phyloP scores from a whole-genome alignment of 2,888 invertebrate species.

The Leptinotarsa haldemani region DNA sequence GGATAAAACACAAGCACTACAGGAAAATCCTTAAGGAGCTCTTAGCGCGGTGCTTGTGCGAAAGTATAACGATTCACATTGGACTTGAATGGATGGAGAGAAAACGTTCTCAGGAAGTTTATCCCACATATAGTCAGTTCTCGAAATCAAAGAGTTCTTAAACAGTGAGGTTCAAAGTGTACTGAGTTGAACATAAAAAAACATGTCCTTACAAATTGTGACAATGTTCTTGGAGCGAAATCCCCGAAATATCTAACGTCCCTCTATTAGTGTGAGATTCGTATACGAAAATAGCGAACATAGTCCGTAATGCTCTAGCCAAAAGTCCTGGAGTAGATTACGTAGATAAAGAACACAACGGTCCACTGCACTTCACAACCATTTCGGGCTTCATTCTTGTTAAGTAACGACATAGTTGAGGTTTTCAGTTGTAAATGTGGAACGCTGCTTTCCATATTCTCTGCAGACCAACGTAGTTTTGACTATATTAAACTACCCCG shows the following conservation, averaged over 20 bases:
- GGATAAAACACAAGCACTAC: no score
- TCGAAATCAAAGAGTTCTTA: no score
- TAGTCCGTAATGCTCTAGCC: slow-evolving; percentile 38
- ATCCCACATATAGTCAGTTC: no score
- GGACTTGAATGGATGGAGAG: no score
- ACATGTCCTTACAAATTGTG: background rate
- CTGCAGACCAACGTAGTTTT: slow-evolving; percentile 34
- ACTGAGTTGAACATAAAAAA: background rate
- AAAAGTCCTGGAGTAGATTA: slow-evolving; percentile 57
- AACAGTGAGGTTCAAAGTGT: no score
- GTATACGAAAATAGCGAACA: slow-evolving; percentile 37
- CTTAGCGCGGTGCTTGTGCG: no score
- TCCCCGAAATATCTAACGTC: background rate
- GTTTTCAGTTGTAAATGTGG: slow-evolving; percentile 63
- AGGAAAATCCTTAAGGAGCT: no score
- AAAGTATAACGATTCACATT: no score
- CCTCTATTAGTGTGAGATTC: slow-evolving; percentile 38
- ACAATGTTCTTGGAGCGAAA: background rate
- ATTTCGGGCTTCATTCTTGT: slow-evolving; percentile 63
- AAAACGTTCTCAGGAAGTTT: no score
- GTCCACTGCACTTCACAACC: slow-evolving; percentile 63
- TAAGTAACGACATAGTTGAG: slow-evolving; percentile 65
- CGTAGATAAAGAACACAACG: slow-evolving; percentile 65
- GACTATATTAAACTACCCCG: slow-evolving; percentile 22
- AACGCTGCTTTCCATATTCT: slow-evolving; percentile 49